Base-by-base conservation (phyloP, 1,140 invertebrate genomes). In the Drosophila eugracilis region DNA sequence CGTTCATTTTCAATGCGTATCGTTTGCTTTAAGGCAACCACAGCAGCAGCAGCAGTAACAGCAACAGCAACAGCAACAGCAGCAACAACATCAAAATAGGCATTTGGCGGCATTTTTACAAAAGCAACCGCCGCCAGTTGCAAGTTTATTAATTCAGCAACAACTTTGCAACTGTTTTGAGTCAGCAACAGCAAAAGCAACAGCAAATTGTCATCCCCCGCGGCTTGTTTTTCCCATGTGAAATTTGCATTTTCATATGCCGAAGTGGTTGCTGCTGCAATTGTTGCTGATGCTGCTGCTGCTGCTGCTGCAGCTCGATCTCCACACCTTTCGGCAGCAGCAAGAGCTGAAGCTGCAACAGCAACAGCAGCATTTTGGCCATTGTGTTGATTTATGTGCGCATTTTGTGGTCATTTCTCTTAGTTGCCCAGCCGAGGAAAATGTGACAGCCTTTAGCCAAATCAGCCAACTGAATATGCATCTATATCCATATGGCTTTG, bases 81-180 rank as follows among this genome's bases (percentile, higher is more conserved):
- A 66, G 37, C 52, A 77, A 37, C 75, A 83, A 55, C 70, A 85
- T 37, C 66, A 66, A 77, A 65, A 50, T 75, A 66, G 52, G 50
- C 70, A 78, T 70, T 78, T 86, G 83, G 78, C 83, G 83, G 83
- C 83, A 74, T 85, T 85, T 85, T 81, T 70, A 85, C 81, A 85
- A 86, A 85, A 85, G 81, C 81, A 22, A 63, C 78, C 69, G 79
- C 65, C 50, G 65, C 70, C 70, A 74, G 83, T 83, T 86, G 83
- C 78, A 86, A 86, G 83, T 86, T 86, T 86, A 86, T 86, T 88
- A 86, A 86, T 86, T 86, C 83, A 86, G 74, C 78, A 83, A 81
- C 69, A 62, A 59, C 50, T 57, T 57, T 39, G 60, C 76, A 78
- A 79, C 70, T 79, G 70, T 81, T 81, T 81, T 76, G 73, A 80